Evolutionary conservation across 2,888 invertebrate genomes (phyloP).

Genomic region (Polia nebulosa): DNA sequence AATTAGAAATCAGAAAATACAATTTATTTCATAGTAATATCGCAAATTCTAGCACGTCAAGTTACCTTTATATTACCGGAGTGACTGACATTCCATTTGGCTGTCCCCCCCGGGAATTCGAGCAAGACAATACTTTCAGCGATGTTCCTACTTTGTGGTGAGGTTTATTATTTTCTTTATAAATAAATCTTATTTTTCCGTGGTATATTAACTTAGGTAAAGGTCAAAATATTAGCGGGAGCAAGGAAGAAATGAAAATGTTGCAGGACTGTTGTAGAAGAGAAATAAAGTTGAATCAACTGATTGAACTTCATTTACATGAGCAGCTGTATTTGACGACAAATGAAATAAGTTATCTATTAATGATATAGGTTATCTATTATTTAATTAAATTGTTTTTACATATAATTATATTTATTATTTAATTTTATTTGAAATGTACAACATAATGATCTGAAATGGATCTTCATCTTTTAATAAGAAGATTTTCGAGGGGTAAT

Average conservation of each 20-base stretch:
- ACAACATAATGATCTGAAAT: no score
- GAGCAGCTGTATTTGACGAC: no score
- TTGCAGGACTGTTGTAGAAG: no score
- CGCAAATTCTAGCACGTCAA: slow-evolving; percentile 6
- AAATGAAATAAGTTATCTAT: no score
- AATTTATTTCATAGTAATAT: slow-evolving; percentile 11
- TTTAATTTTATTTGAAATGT: no score
- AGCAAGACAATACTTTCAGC: slow-evolving; percentile 50
- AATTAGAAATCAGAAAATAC: slow-evolving; percentile 15
- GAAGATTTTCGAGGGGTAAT: no score
- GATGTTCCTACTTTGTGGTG: neutral
- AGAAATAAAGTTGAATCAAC: no score
- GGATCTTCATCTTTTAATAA: no score
- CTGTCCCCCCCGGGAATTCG: slow-evolving; percentile 29
- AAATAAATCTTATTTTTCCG: slow-evolving; percentile 18
- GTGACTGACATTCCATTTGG: slow-evolving; percentile 53
- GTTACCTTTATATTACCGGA: slow-evolving; percentile 1
- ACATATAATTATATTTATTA: no score
- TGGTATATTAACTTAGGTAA: neutral
- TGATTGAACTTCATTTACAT: no score
- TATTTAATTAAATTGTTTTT: no score
- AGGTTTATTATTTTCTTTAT: slow-evolving; percentile 18
- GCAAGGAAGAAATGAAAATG: neutral
- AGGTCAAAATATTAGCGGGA: neutral
- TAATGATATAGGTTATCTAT: no score